phyloP scores from a whole-genome alignment of 2,888 invertebrate genomes.

The Eumerus sabulonum region DNA sequence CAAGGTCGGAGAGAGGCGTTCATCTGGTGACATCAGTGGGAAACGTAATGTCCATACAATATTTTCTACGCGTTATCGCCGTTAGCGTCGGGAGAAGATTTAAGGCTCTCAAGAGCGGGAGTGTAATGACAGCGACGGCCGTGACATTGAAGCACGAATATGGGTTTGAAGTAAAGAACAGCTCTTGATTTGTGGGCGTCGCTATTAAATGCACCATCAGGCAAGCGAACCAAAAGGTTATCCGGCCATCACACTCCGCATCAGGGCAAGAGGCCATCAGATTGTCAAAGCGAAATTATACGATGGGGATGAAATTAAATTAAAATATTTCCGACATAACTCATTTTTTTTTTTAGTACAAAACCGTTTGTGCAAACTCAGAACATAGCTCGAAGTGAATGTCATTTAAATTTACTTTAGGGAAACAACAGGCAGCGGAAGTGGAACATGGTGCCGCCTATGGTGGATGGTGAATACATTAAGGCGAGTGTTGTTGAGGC shows the following conservation, averaged over 20 bases:
- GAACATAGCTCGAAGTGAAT: conserved; percentile 19
- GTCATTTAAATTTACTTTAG: conserved; percentile 41
- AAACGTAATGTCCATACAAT: conserved; percentile 42
- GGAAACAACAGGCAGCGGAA: conserved; percentile 10
- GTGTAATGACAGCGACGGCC: conserved; percentile 26
- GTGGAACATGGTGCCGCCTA: not conserved
- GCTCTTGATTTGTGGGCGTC: conserved; percentile 52
- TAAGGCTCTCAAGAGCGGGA: conserved; percentile 23
- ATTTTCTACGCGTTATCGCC: conserved; percentile 10
- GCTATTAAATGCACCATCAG: not conserved
- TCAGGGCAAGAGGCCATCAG: conserved; percentile 19
- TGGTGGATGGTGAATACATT: conserved; percentile 42
- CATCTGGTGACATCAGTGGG: conserved; percentile 22
- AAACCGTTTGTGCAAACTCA: conserved; percentile 38
- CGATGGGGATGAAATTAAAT: conserved; percentile 55
- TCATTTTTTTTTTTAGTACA: conserved; percentile 42
- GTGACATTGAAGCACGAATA: conserved; percentile 49
- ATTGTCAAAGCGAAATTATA: conserved; percentile 11
- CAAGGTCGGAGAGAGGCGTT: conserved; percentile 31
- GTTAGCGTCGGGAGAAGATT: conserved; percentile 20
- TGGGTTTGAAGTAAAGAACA: conserved; percentile 48
- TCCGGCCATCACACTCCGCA: not conserved
- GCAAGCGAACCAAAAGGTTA: not conserved
- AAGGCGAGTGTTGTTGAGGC: conserved; percentile 41
- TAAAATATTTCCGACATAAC: conserved; percentile 64